Evolutionary conservation across 2,113 vertebrate genomes (phyloP), one percentile per base, ranked within the genome.

Genomic region (Pseudorhombus dupliciocellatus): DNA sequence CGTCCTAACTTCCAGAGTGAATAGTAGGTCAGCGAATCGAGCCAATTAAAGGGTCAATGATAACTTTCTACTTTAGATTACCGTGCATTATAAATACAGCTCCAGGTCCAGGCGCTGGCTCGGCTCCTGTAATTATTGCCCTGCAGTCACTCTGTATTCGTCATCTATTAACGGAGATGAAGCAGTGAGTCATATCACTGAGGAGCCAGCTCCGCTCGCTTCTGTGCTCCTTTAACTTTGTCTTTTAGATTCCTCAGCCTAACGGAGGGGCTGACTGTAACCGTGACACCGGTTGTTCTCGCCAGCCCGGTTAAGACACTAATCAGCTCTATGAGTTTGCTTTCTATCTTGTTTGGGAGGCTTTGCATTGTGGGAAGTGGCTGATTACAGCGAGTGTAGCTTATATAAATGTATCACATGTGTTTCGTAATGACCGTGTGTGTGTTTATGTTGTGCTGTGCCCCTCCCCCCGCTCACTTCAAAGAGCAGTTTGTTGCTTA

Each of bases 321-420:
- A 48, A 70, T 60, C 57, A 70, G 67, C 59, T 59, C 63, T 40
- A 0, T 66, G 42, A 58, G 42, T 4, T 46, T 4, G 57, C 22
- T 40, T 21, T 40, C 46, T 31, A 16, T 70, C 44, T 70, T 1
- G 48, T 62, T 42, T 15, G 26, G 26, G 28, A 50, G 4, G 60
- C 53, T 65, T 66, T 73, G 31, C 3, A 30, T 40, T 67, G 50
- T 31, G 42, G 42, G 30, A 31, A 8, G n/a, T n/a, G n/a, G 77
- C 71, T 71, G 68, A 77, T 88, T 73, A 74, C 15, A 51, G 63
- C 73, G 62, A 57, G 37, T 16, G 79, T 31, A 65, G 71, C 70
- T 92, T 92, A 90, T 87, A 52, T 91, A 91, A 92, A 59, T 7
- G 68, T 16, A 2, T 77, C 80, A 73, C 68, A 51, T 79, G 74